Evolutionary conservation across 64 coral and sea anemone species (phyloP).

Genomic region (Montipora efflorescens): DNA sequence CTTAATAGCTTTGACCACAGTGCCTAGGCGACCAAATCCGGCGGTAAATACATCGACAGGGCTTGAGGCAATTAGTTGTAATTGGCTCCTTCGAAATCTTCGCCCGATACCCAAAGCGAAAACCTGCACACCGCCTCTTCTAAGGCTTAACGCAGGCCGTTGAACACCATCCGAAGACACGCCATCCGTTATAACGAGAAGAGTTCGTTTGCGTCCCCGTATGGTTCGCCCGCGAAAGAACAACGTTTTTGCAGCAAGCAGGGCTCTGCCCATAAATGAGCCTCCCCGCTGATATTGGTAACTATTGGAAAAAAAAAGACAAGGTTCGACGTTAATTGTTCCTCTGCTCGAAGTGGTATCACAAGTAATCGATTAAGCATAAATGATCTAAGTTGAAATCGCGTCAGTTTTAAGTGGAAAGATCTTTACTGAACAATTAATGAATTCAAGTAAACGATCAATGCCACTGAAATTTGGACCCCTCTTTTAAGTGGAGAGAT

Average conservation of each 20-base stretch:
- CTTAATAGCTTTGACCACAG: slow-evolving; percentile 27
- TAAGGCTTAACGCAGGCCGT: slow-evolving; percentile 20
- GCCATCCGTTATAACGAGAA: slow-evolving; percentile 62
- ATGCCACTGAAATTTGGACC: no score
- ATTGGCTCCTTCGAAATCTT: slow-evolving; percentile 13
- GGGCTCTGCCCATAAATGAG: slow-evolving; percentile 29
- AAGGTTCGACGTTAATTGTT: no score
- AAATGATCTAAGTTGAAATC: no score
- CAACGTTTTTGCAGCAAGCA: background rate
- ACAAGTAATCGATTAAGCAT: no score
- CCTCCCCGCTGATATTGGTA: slow-evolving; percentile 18
- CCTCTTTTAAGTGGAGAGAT: no score
- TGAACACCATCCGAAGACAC: slow-evolving; percentile 35
- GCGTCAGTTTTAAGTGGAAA: no score
- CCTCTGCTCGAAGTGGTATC: no score
- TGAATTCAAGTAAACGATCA: background rate
- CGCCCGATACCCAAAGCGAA: slow-evolving; percentile 58
- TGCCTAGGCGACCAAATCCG: slow-evolving; percentile 54
- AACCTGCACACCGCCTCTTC: slow-evolving; percentile 45
- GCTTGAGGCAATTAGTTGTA: slow-evolving; percentile 42
- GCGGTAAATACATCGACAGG: slow-evolving; percentile 39
- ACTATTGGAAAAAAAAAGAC: background rate
- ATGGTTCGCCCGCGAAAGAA: background rate
- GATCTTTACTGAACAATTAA: no score
- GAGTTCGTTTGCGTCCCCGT: slow-evolving; percentile 25